Evolutionary conservation across 2,113 vertebrate genomes (phyloP).

Genomic region (Scalopus aquaticus): DNA sequence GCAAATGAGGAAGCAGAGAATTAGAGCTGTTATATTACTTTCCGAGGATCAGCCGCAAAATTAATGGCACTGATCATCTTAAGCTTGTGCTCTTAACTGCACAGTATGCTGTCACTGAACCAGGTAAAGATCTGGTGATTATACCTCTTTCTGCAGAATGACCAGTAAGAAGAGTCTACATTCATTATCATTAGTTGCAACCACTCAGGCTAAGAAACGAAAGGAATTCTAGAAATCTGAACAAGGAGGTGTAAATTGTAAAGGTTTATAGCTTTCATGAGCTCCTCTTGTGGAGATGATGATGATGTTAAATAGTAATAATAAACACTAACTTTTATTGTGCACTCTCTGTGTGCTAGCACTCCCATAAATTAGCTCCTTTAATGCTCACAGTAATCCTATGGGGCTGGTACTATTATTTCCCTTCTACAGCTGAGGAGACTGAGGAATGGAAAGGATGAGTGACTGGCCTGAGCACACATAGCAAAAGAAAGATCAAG

Average conservation of each 20-base stretch:
- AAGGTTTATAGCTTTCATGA: not conserved
- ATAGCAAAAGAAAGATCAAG: not conserved
- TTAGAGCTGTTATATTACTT: not conserved
- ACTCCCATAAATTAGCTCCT: not conserved
- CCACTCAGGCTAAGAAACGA: not conserved
- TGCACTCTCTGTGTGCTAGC: not conserved
- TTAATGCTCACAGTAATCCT: not conserved
- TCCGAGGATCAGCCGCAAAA: not conserved
- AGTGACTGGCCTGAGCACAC: not conserved
- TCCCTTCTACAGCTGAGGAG: not conserved
- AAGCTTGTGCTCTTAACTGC: not conserved
- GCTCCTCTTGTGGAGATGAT: not conserved
- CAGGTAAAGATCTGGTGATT: not conserved
- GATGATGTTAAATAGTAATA: not conserved
- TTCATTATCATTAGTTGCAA: not conserved
- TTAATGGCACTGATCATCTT: not conserved
- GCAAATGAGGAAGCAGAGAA: not conserved
- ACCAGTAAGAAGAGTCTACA: not conserved
- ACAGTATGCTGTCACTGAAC: not conserved
- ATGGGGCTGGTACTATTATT: not conserved
- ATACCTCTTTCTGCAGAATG: not conserved
- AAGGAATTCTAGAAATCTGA: not conserved
- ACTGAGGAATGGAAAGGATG: not conserved
- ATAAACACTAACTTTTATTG: not conserved
- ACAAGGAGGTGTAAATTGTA: not conserved